Conservation (phyloP, 2,113 vertebrate species). For the Otocyon megalotis region DNA sequence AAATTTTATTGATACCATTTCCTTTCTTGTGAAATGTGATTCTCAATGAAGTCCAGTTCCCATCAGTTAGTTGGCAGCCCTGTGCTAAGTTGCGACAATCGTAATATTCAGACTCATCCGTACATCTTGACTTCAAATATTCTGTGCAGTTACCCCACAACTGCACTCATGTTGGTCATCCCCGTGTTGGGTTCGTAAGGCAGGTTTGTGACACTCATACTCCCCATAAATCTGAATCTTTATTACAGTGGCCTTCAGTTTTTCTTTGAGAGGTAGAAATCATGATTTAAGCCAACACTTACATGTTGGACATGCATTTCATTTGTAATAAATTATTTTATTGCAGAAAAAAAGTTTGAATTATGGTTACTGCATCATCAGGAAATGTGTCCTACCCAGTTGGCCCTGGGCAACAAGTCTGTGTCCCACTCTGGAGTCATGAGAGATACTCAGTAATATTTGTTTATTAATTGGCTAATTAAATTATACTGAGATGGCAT, state of each 20-base stretch:
- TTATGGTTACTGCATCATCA: background rate
- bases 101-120: background rate
- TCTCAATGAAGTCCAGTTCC: background rate
- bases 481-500: background rate
- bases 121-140: background rate
- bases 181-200: background rate
- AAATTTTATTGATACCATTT: background rate
- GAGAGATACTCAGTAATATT: background rate
- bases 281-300: background rate
- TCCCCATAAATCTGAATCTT: background rate
- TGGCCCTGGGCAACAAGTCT: background rate
- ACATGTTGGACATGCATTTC: background rate
- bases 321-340: slow-evolving; percentile 29
- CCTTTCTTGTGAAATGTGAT: background rate
- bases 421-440: background rate
- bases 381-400: background rate
- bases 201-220: background rate
- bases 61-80: background rate
- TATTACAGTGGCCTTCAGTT: background rate
- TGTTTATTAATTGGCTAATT: background rate
- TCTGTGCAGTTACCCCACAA: background rate
- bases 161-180: accelerated
- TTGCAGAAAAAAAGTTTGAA: background rate
- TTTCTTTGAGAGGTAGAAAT: slow-evolving; percentile 35
- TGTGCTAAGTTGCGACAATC: too few species aligned